Evolutionary conservation across 2,113 vertebrate genomes (phyloP).

Genomic region (Dasyornis broadbenti): DNA sequence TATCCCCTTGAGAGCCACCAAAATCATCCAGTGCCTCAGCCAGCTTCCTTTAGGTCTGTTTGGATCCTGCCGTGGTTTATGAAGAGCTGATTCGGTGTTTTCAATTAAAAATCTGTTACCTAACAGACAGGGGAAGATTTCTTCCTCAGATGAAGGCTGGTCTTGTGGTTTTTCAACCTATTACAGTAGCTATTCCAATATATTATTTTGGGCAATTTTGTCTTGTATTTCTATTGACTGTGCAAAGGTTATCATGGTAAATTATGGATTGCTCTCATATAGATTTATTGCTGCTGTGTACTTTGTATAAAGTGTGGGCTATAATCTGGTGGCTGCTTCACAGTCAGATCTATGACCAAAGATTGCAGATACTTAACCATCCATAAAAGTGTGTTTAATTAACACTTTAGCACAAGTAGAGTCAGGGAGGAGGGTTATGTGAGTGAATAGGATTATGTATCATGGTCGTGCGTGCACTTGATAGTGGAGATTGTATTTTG

Average conservation of each 20-base stretch:
- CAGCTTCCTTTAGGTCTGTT: neutral
- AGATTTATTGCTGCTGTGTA: neutral
- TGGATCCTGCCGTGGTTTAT: fast-evolving
- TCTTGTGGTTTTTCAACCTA: neutral
- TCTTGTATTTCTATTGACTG: neutral
- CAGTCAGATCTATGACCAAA: constrained; percentile 17
- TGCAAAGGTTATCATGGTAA: neutral
- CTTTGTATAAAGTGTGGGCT: neutral
- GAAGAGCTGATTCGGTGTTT: neutral
- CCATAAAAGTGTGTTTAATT: constrained; percentile 37
- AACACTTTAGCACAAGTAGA: neutral
- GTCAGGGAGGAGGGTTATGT: neutral
- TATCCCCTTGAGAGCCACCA: neutral
- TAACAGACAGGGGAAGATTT: neutral
- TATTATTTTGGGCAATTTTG: neutral
- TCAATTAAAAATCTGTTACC: neutral
- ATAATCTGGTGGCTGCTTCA: constrained; percentile 2
- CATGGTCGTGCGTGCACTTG: neutral
- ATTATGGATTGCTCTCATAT: neutral
- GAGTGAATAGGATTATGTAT: neutral
- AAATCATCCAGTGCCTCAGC: neutral
- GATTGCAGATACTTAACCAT: constrained; percentile 32
- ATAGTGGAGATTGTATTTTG: neutral
- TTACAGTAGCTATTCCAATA: neutral
- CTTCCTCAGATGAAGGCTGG: neutral